Conservation (phyloP, 2,113 vertebrate species). For the Lutjanus erythropterus region DNA sequence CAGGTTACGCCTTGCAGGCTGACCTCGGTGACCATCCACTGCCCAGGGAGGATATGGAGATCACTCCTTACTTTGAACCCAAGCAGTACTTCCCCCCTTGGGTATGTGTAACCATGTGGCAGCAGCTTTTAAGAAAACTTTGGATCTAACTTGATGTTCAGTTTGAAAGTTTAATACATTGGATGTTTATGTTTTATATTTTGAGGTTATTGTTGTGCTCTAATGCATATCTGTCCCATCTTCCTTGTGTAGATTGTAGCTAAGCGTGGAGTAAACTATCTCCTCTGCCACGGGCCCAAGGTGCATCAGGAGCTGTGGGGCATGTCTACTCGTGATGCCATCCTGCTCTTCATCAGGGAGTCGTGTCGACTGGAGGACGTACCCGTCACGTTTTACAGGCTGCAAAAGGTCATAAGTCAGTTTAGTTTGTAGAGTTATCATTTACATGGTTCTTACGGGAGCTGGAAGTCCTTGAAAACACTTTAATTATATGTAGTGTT, state of each 20-base stretch:
- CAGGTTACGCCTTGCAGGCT: constrained; percentile 90
- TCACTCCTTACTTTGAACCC: constrained; percentile 88
- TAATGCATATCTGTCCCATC: neutral
- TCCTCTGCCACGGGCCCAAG: constrained; percentile 90
- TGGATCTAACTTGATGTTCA: neutral
- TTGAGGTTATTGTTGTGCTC: neutral
- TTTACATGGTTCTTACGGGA: no score
- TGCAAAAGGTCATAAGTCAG: constrained; percentile 88
- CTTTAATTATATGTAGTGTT: no score
- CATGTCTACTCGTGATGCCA: constrained; percentile 86
- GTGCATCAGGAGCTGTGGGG: constrained; percentile 90
- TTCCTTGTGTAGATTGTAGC: constrained; percentile 85
- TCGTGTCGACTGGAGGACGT: constrained; percentile 92
- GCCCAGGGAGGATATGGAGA: constrained; percentile 66
- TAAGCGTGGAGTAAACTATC: constrained; percentile 89
- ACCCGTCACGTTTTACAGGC: constrained; percentile 91
- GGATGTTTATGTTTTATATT: neutral
- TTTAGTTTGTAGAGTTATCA: neutral
- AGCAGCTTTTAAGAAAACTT: neutral
- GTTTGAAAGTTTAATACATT: neutral
- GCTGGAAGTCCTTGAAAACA: no score
- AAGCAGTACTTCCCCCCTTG: constrained; percentile 92
- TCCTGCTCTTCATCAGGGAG: constrained; percentile 90
- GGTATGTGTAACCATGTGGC: constrained; percentile 81
- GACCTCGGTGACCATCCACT: constrained; percentile 87